These are phyloP conservation scores for Chouioia cunea DNA, from an alignment of 2,888 invertebrate genomes.

Conservation along the genomic window DNA sequence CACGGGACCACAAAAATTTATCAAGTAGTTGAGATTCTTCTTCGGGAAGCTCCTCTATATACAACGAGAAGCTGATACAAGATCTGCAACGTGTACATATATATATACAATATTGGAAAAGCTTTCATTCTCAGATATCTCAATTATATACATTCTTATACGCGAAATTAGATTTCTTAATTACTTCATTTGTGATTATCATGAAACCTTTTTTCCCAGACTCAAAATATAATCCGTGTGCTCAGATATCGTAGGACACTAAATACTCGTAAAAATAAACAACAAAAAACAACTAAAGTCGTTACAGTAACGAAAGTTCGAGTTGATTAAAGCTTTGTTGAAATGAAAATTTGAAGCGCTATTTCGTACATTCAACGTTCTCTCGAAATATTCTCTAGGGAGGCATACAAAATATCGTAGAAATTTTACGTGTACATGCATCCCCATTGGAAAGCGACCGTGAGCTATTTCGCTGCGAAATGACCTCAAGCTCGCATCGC, in stretches of 20 bases:
- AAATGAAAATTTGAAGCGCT: background rate
- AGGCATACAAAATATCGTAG: too few relatives aligned
- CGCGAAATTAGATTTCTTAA: slow-evolving; percentile 13
- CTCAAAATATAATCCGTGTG: slow-evolving; percentile 7
- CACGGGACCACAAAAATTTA: too few relatives aligned
- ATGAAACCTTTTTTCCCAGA: slow-evolving; percentile 19
- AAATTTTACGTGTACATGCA: too few relatives aligned
- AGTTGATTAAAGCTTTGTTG: slow-evolving; percentile 15
- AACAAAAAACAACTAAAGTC: background rate
- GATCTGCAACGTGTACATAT: background rate
- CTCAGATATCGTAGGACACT: background rate
- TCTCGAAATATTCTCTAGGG: too few relatives aligned
- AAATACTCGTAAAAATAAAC: slow-evolving; percentile 8
- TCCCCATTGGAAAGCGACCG: too few relatives aligned
- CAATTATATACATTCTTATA: slow-evolving; percentile 18
- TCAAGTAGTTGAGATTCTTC: too few relatives aligned
- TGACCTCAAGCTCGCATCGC: too few relatives aligned
- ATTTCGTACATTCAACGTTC: background rate
- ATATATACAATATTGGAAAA: too few relatives aligned
- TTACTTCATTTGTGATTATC: slow-evolving; percentile 27
- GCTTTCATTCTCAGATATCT: background rate
- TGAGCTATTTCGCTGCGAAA: too few relatives aligned
- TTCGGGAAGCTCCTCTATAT: background rate
- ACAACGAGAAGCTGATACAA: background rate
- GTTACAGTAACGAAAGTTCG: slow-evolving; percentile 9